Base-by-base conservation (phyloP, 2,113 vertebrate species). In the Phalacrocorax brasilianus region DNA sequence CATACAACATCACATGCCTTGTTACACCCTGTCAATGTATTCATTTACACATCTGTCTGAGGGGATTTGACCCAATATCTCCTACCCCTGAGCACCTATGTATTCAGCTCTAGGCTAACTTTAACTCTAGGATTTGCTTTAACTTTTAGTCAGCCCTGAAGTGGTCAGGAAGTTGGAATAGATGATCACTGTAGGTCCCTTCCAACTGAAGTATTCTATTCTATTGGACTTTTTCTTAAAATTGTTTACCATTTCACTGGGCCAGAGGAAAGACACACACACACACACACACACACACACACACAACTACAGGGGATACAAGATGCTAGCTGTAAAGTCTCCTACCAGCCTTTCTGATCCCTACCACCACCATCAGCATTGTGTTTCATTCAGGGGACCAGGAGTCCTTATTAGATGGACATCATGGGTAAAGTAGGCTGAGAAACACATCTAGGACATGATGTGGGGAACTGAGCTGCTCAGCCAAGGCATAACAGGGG, bases 401-500 rank as follows among this genome's bases (percentile, higher is more conserved):
- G 15, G 17, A 61, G 16, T 5, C 52, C 49, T 61, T 40, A 2
- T 18, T 4, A 49, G 10, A 45, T 44, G 32, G 15, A 28, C 27
- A n/a, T 58, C 5, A 5, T 7, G n/a, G 38, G 6, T 44, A 53
- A 58, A 35, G 59, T 22, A 21, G 12, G 55, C 49, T 77, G 61
- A 91, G 59, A 42, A 80, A 32, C 28, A n/a, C 28, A 55, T 50
- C 72, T 11, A 42, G 50, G 67, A 40, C 8, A 53, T 77, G 55
- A 11, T 2, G 27, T 71, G 32, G 30, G 55, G 7, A 32, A 33
- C 52, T 21, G 61, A 96, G 44, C 63, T 85, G 45, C 78, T 85
- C 75, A 66, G 33, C 55, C 77, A 32, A 67, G 63, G 13, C 55
- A 42, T 0, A 0, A 6, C 8, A 12, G 9, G 23, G 14, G 1